These are phyloP conservation scores for Pangasius macronema DNA, from an alignment of 2,797 vertebrate genomes.

Conservation along the genomic window DNA sequence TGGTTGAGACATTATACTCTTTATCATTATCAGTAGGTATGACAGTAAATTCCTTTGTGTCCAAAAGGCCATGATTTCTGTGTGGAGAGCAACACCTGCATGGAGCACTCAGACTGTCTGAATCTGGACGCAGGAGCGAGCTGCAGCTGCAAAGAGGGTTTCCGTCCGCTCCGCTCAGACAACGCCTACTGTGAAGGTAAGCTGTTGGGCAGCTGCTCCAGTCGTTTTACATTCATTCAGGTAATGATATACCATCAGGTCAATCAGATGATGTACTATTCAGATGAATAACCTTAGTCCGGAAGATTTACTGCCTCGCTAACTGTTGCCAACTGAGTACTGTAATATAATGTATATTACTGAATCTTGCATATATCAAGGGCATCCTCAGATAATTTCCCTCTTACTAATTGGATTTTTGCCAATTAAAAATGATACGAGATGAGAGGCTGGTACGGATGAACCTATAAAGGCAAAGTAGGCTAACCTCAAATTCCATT, in stretches of 20 bases:
- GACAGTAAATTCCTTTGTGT: slow-evolving; percentile 18
- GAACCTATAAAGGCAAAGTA: slow-evolving; percentile 36
- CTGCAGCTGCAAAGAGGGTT: slow-evolving; percentile 92
- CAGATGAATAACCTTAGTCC: not conserved
- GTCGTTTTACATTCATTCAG: not conserved
- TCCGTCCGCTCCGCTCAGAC: slow-evolving; percentile 90
- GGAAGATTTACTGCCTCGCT: not conserved
- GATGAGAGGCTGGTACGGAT: not conserved
- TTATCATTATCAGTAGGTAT: not conserved
- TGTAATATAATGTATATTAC: not conserved
- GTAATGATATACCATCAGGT: not conserved
- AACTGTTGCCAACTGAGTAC: not conserved
- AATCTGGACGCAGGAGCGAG: slow-evolving; percentile 89
- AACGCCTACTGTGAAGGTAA: slow-evolving; percentile 96
- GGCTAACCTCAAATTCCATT: slow-evolving; percentile 39
- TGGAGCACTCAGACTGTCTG: slow-evolving; percentile 91
- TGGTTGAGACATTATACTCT: not conserved
- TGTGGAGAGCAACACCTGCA: slow-evolving; percentile 84
- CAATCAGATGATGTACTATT: not conserved
- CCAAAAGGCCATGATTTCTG: slow-evolving; percentile 93
- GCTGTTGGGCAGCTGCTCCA: not conserved
- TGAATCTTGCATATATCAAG: slow-evolving; percentile 23
- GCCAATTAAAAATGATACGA: slow-evolving; percentile 21
- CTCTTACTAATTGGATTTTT: slow-evolving; percentile 30
- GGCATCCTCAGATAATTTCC: slow-evolving; percentile 1